Conservation (phyloP, 2,888 invertebrate species). For the Parnassius smintheus region DNA sequence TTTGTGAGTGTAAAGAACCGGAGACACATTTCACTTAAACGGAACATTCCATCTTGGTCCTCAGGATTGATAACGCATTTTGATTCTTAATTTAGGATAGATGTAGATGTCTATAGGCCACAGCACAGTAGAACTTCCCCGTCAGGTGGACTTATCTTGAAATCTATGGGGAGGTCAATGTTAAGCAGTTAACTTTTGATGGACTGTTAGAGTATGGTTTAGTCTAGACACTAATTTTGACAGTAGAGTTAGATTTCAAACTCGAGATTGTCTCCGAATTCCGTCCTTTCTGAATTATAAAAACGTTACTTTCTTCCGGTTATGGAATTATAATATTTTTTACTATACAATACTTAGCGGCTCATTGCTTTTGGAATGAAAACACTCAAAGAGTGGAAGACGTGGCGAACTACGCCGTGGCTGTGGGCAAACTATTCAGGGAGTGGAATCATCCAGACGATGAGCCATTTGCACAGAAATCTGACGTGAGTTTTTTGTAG, state of each 20-base stretch:
- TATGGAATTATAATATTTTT: no score
- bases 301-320: background rate
- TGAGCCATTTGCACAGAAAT: conserved; percentile 42
- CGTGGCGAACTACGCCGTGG: conserved; percentile 46
- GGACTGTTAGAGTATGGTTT: background rate
- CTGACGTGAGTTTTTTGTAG: conserved; percentile 44
- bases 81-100: no score
- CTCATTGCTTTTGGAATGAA: conserved; percentile 56
- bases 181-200: background rate
- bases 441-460: conserved; percentile 45
- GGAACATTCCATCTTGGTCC: no score
- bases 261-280: background rate
- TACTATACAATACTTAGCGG: conserved; percentile 39
- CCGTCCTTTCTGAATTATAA: background rate
- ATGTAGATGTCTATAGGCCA: no score
- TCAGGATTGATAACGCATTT: no score
- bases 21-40: no score
- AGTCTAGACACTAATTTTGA: no score
- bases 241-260: background rate
- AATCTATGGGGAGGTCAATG: background rate
- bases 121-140: no score
- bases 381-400: conserved; percentile 38
- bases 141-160: background rate
- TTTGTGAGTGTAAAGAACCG: no score
- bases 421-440: conserved; percentile 55